phyloP scores from a whole-genome alignment of 2,797 vertebrate genomes.

The Propithecus perrieri region DNA sequence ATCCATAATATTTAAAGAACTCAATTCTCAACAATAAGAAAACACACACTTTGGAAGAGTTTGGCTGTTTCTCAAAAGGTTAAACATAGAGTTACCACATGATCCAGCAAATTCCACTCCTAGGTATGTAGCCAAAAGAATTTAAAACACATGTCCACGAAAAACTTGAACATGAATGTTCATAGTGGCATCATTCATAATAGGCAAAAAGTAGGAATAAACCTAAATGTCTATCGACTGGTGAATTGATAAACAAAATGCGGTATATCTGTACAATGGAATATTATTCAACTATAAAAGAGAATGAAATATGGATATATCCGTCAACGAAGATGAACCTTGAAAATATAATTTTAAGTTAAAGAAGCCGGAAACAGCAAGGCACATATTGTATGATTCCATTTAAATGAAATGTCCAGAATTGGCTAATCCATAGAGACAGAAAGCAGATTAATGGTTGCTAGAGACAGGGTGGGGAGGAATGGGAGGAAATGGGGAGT shows the following conservation, averaged over 20 bases:
- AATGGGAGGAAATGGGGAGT: not conserved
- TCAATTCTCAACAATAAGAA: not conserved
- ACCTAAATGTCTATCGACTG: not conserved
- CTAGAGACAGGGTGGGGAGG: not conserved
- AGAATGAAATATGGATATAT: not conserved
- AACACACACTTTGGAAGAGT: not conserved
- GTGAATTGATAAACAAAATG: not conserved
- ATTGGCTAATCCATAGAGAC: not conserved
- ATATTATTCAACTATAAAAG: not conserved
- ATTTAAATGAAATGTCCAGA: not conserved
- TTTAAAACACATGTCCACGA: not conserved
- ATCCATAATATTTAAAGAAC: not conserved
- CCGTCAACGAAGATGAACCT: not conserved
- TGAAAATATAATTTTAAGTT: conserved; percentile 14
- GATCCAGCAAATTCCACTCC: not conserved
- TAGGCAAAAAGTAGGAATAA: conserved; percentile 2
- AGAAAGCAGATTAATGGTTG: not conserved
- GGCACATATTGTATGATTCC: not conserved
- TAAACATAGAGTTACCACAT: not conserved
- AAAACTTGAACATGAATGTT: not conserved
- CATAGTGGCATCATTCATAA: not conserved
- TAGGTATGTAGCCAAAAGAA: not conserved
- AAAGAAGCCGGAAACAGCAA: conserved; percentile 21
- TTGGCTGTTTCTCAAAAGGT: not conserved
- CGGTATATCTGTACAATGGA: not conserved